These are phyloP conservation scores for Hydrophis major DNA, from an alignment of 2,797 vertebrate genomes.

Conservation along the genomic window DNA sequence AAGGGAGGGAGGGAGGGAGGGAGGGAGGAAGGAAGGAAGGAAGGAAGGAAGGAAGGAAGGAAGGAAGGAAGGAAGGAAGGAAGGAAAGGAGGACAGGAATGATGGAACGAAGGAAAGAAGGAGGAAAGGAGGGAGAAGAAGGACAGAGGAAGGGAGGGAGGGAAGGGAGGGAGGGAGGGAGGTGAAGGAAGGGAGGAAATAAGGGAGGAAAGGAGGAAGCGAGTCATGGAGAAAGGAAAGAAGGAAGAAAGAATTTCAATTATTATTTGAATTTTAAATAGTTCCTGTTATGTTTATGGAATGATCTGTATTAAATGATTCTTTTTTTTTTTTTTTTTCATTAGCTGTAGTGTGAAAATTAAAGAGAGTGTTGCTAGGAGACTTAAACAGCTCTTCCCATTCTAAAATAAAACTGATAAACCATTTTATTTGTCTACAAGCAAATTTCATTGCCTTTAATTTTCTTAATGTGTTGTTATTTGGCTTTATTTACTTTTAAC, in stretches of 20 bases:
- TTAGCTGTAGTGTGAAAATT: slow-evolving; percentile 65
- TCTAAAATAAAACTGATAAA: background rate
- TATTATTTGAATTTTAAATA: slow-evolving; percentile 67
- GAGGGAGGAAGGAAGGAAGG: accelerated
- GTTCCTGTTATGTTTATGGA: slow-evolving; percentile 63
- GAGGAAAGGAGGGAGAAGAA: no score
- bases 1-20: no score
- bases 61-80: no score
- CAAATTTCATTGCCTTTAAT: background rate
- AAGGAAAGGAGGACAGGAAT: accelerated
- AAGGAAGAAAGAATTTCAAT: background rate
- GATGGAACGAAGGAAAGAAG: no score
- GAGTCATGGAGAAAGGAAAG: no score
- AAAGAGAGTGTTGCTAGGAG: slow-evolving; percentile 52
- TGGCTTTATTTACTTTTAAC: background rate
- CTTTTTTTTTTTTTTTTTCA: slow-evolving; percentile 66
- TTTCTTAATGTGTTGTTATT: background rate
- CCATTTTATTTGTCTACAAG: background rate
- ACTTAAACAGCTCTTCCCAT: slow-evolving; percentile 28
- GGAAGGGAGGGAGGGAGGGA: no score
- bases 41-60: accelerated
- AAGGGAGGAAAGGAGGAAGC: no score
- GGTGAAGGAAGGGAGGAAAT: no score
- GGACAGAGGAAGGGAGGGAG: no score
- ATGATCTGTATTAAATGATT: slow-evolving; percentile 64